Base-by-base conservation (phyloP, 92 coral and sea anemone species). In the Palythoa grandiflora region DNA sequence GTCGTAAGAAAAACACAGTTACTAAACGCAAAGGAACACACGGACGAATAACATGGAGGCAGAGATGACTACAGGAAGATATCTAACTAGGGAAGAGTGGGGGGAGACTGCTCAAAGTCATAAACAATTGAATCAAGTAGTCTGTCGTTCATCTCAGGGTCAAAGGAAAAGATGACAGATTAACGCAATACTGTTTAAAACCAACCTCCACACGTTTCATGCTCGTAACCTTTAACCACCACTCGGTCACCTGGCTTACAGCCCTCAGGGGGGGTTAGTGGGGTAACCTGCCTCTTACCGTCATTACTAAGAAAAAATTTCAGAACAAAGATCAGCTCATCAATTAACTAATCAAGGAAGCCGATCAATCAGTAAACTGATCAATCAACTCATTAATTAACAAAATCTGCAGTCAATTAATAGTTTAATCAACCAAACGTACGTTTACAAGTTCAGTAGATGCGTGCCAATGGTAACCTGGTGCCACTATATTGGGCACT, bases 211-310 rank as follows among this genome's bases (percentile, higher is more conserved):
- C 88, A 89, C 35, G 85, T 91, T 38, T 95, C 95, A 75, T 93
- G 99, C 40, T 89, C 99, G 66, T 95, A 96, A 36, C 99, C 99
- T 83, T 93, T 89, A 2, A 95, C 94, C 0, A 88, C 80, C 14
- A 96, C 97, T 44, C 99, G 92, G 90, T 95, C 99, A 54, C 99
- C 99, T 2, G 97, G 98, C 85, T 96, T 92, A 68, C 96, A 91
- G 5, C 92, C 99, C 16, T 88, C 93, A 2, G 99, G 99, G 1
- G 99, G 99, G 38, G 78, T 52, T 40, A 96, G 88, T 48, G 99
- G 99, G 16, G 77, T 17, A 47, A 96, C 97, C 47, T 92, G 87
- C 35, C 99, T 91, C 77, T 89, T 91, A 40, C 95, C 98, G 16
- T 92, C 97, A 37, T 89, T 80, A 6, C 99, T 96, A 38, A 10